These are phyloP conservation scores for Frankliniella fusca DNA, from an alignment of 2,888 invertebrate genomes.

Conservation along the genomic window DNA sequence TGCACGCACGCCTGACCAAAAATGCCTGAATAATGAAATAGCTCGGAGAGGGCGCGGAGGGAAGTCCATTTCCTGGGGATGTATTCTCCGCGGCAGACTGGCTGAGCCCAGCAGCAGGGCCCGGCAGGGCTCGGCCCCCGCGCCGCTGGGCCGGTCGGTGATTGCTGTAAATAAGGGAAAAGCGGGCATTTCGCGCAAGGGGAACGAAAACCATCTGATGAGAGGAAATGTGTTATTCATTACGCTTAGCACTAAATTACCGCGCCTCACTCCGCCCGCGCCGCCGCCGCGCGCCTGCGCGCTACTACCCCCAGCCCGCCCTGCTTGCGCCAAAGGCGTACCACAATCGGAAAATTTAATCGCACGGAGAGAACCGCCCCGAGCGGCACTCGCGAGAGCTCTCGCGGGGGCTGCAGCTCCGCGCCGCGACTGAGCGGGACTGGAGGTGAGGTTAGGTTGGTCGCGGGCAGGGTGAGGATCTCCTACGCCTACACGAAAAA, in stretches of 20 bases:
- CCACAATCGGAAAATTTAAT: no score
- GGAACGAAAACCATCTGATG: slow-evolving; percentile 12
- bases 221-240: slow-evolving; percentile 20
- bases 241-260: background rate
- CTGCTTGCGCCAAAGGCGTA: no score
- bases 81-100: background rate
- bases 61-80: slow-evolving; percentile 21
- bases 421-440: no score
- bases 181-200: background rate
- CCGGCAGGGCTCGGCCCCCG: background rate
- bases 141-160: background rate
- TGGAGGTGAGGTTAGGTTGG: no score
- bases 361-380: no score
- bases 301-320: background rate
- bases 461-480: no score
- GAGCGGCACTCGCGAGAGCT: no score
- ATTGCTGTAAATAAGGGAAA: slow-evolving; percentile 26
- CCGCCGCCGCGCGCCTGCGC: background rate
- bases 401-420: no score
- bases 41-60: background rate
- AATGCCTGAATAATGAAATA: slow-evolving; percentile 23
- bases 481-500: no score
- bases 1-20: slow-evolving; percentile 25
- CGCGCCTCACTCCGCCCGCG: background rate
- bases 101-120: background rate